Conservation (phyloP, 2,113 vertebrate genomes). For the Gymnogyps californianus region DNA sequence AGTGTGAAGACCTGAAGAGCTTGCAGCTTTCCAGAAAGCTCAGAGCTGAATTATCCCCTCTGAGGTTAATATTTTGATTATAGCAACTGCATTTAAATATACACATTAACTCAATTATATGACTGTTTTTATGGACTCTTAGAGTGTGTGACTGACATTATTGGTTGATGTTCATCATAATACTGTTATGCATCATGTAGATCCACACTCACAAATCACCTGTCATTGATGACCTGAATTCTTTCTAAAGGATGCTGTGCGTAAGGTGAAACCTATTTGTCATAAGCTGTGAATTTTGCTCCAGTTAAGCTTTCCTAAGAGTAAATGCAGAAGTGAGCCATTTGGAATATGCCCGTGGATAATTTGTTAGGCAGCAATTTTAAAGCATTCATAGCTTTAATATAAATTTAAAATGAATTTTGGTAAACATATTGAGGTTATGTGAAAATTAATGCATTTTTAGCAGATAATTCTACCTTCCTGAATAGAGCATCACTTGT, state of each 20-base stretch:
- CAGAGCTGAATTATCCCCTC: background rate
- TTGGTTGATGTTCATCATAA: background rate
- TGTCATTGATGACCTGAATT: background rate
- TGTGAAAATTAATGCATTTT: constrained; percentile 51
- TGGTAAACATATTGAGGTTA: constrained; percentile 30
- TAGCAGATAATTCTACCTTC: constrained; percentile 4
- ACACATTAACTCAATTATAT: background rate
- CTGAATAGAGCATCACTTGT: background rate
- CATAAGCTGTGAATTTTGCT: constrained; percentile 4
- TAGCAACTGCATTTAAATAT: background rate
- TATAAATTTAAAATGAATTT: constrained; percentile 49
- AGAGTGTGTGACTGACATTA: background rate
- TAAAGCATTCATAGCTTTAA: constrained; percentile 15
- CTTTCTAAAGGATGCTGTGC: background rate
- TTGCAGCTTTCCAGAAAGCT: background rate
- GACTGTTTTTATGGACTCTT: background rate
- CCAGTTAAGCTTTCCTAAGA: background rate
- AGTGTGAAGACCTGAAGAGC: background rate
- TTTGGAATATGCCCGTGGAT: constrained; percentile 25
- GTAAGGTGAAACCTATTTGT: background rate
- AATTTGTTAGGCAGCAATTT: constrained; percentile 46
- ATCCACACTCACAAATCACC: background rate
- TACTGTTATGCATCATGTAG: background rate
- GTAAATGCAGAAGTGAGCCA: background rate
- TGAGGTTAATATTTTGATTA: background rate